phyloP scores from a whole-genome alignment of 2,888 invertebrate species.

The Trichopria drosophilae region DNA sequence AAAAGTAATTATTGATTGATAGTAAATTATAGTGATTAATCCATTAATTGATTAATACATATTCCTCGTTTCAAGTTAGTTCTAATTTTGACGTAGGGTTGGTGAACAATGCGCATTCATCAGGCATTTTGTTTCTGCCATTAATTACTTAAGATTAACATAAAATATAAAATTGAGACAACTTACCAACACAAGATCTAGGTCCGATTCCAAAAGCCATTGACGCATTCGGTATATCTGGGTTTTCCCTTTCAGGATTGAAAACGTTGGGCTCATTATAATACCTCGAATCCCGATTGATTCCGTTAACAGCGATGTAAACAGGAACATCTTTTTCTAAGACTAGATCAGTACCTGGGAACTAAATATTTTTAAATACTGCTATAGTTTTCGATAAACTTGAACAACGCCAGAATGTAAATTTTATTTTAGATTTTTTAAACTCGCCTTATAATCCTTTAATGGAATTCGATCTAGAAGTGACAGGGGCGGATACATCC shows the following conservation, averaged over 20 bases:
- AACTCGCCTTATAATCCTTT: conserved; percentile 41
- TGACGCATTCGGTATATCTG: conserved; percentile 31
- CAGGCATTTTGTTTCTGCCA: too few relatives aligned
- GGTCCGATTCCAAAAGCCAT: conserved; percentile 49
- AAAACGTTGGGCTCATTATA: conserved; percentile 41
- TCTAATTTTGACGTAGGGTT: too few relatives aligned
- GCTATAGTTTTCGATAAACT: conserved; percentile 1
- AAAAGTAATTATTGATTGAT: too few relatives aligned
- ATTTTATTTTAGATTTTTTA: too few relatives aligned
- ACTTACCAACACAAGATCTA: conserved; percentile 45
- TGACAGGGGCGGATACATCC: conserved; percentile 47
- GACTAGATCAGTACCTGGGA: conserved; percentile 40
- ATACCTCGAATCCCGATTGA: conserved; percentile 42
- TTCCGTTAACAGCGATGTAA: conserved; percentile 41
- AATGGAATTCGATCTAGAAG: conserved; percentile 41
- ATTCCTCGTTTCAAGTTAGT: too few relatives aligned
- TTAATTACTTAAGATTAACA: too few relatives aligned
- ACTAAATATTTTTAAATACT: conserved; percentile 27
- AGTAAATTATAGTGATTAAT: too few relatives aligned
- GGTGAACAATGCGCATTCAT: too few relatives aligned
- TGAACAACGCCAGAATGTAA: too few relatives aligned
- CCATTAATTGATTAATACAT: too few relatives aligned
- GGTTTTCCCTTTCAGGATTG: conserved; percentile 39
- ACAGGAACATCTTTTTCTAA: conserved; percentile 42
- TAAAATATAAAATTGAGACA: too few relatives aligned